Evolutionary conservation across 2,797 vertebrate species (phyloP), one percentile per base, ranked within the genome.

Genomic region (Chaenodraco wilsoni): DNA sequence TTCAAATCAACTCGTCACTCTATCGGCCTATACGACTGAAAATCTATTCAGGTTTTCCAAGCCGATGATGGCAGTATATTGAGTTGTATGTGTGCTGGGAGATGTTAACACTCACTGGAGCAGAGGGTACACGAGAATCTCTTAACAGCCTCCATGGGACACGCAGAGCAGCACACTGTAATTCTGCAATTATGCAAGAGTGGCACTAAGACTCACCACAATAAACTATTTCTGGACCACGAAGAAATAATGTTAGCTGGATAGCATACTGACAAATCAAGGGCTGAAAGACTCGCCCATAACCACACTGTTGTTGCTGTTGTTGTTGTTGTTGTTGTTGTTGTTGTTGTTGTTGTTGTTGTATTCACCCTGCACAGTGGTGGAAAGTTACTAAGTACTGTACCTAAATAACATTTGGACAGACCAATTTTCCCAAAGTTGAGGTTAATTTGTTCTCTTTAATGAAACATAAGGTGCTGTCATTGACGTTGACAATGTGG

Each of bases 141-240:
- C 56, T 52, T 50, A 76, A 81, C 77, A 79, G 48, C 57, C 70
- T 44, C 55, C 59, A 71, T 81, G 70, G 86, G 33, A 37, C 33
- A 37, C 56, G 49, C 52, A 63, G 64, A 65, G 67, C 23, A 52
- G 50, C 49, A 74, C 79, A 62, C 80, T 84, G 74, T 83, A 76
- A 85, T 88, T 81, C 81, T 72, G 43, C 84, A 82, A 86, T 83
- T 87, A 85, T 88, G 88, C 88, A 88, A 88, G 81, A 88, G 72
- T 74, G 80, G 80, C 48, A 74, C 86, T 79, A 54, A 77, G 74
- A 74, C 70, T 78, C 59, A 44, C 85, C 89, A 59, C 87, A 81
- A 60, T 46, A 3, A 67, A 86, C 87, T 89, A 85, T 88, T 86
- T 82, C 76, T 90, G 85, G 81, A 84, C 44, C 54, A 40, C 31